Percentiles rank a stretch among this genome's conserved stretches.
Conservation (phyloP, 2,888 invertebrate species). For the Macaria liturata region DNA sequence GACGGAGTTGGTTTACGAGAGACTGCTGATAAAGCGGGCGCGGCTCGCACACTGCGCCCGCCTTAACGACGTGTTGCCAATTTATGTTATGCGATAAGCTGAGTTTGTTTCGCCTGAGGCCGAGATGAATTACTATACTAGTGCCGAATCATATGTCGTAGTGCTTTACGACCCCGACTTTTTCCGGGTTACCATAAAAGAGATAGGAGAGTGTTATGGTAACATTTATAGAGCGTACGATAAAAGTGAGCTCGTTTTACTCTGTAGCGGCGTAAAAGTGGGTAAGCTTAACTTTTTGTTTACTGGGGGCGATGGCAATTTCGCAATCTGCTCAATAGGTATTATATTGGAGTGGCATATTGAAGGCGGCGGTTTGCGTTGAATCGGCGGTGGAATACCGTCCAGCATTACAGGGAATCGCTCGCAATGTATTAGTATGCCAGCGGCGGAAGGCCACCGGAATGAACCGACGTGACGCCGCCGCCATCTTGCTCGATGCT, state of each 20-base stretch:
- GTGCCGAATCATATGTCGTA: slow-evolving; percentile 58
- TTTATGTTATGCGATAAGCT: slow-evolving; percentile 80
- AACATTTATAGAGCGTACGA: slow-evolving; percentile 12
- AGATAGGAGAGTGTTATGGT: slow-evolving; percentile 38
- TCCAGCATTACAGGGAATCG: slow-evolving; percentile 73
- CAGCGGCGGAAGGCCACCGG: slow-evolving; percentile 68
- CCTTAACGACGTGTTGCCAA: slow-evolving; percentile 82
- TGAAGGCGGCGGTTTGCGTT: slow-evolving; percentile 69
- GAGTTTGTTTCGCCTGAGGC: slow-evolving; percentile 76
- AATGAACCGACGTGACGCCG: slow-evolving; percentile 76
- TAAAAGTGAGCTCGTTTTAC: slow-evolving; percentile 2
- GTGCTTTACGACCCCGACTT: slow-evolving; percentile 43
- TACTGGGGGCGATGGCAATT: slow-evolving; percentile 1
- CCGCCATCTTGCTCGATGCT: slow-evolving; percentile 54
- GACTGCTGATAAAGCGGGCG: slow-evolving; percentile 70
- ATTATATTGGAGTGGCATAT: slow-evolving; percentile 59
- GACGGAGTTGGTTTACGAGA: slow-evolving; percentile 76
- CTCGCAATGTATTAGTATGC: slow-evolving; percentile 78
- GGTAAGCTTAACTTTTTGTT: slow-evolving; percentile 12
- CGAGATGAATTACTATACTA: slow-evolving; percentile 61
- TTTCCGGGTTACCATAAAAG: slow-evolving; percentile 40
- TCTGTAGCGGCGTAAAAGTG: slow-evolving; percentile 6
- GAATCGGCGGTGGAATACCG: slow-evolving; percentile 63
- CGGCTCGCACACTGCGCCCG: slow-evolving; percentile 67
- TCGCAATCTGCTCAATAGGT: slow-evolving; percentile 8